Percentiles rank a stretch among this genome's conserved stretches.
phyloP scores from a whole-genome alignment of 64 coral and sea anemone species.

The Acropora yongei region DNA sequence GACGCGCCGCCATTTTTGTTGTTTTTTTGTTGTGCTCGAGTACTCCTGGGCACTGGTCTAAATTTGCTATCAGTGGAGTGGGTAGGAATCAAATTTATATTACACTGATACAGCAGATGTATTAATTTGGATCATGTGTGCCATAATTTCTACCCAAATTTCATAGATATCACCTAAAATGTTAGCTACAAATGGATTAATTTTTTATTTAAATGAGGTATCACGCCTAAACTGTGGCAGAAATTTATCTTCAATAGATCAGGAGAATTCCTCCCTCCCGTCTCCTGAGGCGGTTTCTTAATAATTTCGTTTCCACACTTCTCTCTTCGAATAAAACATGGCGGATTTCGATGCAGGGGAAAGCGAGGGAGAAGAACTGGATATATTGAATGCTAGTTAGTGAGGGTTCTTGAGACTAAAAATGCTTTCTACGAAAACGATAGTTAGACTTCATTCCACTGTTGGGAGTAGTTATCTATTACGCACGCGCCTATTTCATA shows the following conservation, averaged over 20 bases:
- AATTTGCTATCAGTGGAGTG: no score
- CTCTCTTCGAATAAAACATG: constrained; percentile 22
- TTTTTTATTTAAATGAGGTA: no score
- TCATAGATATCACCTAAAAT: no score
- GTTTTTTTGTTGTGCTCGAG: not conserved
- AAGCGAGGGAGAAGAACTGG: not conserved
- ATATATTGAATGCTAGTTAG: not conserved
- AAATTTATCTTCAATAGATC: no score
- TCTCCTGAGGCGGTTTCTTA: not conserved
- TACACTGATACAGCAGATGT: no score
- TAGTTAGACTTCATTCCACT: not conserved
- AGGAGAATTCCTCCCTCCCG: no score
- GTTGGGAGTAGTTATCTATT: not conserved
- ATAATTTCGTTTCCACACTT: not conserved
- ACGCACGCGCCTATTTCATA: not conserved
- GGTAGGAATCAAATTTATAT: no score
- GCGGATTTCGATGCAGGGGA: not conserved
- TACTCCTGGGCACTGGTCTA: not conserved
- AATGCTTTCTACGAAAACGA: not conserved
- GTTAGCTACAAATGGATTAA: no score
- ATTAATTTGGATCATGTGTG: no score
- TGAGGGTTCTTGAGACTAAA: not conserved
- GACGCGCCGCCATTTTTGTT: not conserved
- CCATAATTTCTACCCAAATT: no score
- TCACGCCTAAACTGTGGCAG: no score